Base-by-base conservation (phyloP, 2,888 invertebrate species). In the Melinaea menophilus region DNA sequence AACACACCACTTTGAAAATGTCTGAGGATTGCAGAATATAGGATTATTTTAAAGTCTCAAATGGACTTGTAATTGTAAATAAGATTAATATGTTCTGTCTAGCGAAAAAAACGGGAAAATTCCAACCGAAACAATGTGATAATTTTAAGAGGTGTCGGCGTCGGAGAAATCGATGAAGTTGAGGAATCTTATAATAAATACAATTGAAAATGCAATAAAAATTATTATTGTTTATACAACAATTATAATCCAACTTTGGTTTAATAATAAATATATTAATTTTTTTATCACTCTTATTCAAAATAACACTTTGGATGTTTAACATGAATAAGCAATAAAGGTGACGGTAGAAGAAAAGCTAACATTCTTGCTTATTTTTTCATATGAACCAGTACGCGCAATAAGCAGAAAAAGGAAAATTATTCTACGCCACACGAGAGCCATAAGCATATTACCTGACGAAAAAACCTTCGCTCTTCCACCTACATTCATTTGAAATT, bases 371-470 rank as follows among this genome's bases (percentile, higher is more conserved):
- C 47, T 60, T 77, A 76, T 75, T 79, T 77, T 78, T 79, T 79
- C 75, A 77, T 78, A 78, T 78, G 78, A 80, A 78, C 78, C 79
- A 79, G 74, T 71, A 72, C 73, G 66, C 72, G 69, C 75, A 58
- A 69, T 73, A 73, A 73, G 76, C 74, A 74, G 73, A 69, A 73
- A 73, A 73, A 75, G 74, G 74, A 73, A 76, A 80, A 81, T 80
- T 79, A 78, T 77, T 75, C 74, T 66, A 65, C 70, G 72, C 75
- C 75, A 72, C 75, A 62, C 58, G 74, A 69, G 73, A 74, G 73
- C 69, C 71, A 72, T 73, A 70, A 72, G 68, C 66, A 73, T 67
- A 69, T 73, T 73, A 73, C 73, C 68, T 70, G 66, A 56, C 67
- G 65, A 70, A 70, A 55, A 68, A 66, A 51, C n/a, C 48, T 12